Evolutionary conservation across 2,113 vertebrate genomes (phyloP).

Genomic region (Agapornis roseicollis): DNA sequence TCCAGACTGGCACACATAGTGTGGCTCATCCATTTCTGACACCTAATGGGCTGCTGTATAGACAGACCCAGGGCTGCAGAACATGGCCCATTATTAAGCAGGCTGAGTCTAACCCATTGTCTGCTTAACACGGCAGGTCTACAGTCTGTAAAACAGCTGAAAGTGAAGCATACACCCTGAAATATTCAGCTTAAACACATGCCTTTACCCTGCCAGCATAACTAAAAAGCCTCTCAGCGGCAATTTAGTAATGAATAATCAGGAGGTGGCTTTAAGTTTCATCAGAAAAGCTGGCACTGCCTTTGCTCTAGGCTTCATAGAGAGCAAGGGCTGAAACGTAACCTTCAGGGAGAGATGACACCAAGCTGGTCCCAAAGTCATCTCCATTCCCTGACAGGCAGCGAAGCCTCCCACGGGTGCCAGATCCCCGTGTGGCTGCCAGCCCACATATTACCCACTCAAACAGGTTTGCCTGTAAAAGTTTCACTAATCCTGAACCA

Average conservation of each 20-base stretch:
- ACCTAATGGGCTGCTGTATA: accelerated
- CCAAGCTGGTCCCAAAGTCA: neutral
- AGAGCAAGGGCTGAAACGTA: no score
- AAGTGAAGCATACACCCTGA: neutral
- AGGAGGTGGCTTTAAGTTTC: neutral
- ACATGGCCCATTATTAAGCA: accelerated
- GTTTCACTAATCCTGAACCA: neutral
- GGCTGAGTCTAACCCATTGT: neutral
- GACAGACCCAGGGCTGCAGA: accelerated
- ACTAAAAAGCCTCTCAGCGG: neutral
- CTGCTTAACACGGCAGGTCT: neutral
- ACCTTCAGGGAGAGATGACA: neutral
- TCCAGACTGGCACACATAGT: accelerated
- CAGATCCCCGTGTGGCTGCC: neutral
- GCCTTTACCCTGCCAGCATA: neutral
- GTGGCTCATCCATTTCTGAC: accelerated
- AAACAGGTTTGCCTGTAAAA: neutral
- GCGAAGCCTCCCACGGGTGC: accelerated
- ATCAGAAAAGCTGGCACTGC: neutral
- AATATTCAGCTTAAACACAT: neutral
- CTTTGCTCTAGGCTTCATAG: neutral
- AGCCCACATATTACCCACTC: neutral
- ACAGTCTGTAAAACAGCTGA: neutral
- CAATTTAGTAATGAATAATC: neutral
- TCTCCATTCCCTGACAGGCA: neutral